phyloP scores from a whole-genome alignment of 1,140 invertebrate species.

The Papilio aristodemus region DNA sequence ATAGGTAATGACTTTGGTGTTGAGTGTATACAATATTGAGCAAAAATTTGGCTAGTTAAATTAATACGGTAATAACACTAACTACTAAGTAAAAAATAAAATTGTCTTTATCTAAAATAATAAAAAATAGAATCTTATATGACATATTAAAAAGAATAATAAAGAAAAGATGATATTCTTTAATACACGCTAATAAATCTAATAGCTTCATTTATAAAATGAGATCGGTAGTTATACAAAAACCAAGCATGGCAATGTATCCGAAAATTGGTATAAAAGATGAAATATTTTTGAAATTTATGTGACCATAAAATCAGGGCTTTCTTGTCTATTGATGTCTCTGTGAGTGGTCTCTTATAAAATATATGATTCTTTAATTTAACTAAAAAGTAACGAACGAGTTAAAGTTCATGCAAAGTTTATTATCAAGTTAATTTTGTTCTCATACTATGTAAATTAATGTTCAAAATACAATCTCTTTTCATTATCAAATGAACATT shows the following conservation, averaged over 20 bases:
- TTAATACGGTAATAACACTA: constrained; percentile 68
- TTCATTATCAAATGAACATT: not conserved
- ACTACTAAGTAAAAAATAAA: constrained; percentile 67
- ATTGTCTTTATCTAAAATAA: constrained; percentile 72
- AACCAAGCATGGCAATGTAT: constrained; percentile 42
- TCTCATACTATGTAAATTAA: not conserved
- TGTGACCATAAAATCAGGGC: not conserved
- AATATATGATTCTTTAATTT: not conserved
- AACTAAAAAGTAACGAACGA: not conserved
- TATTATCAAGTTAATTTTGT: not conserved
- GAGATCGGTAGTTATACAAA: constrained; percentile 66
- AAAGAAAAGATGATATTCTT: constrained; percentile 54
- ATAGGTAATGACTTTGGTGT: constrained; percentile 77
- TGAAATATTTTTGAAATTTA: not conserved
- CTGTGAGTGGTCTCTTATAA: too few relatives aligned
- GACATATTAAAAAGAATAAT: constrained; percentile 53
- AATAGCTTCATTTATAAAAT: constrained; percentile 77
- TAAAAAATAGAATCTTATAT: constrained; percentile 51
- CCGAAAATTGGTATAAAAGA: constrained; percentile 2
- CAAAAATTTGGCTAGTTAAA: constrained; percentile 78
- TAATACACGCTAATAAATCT: constrained; percentile 61
- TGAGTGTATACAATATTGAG: constrained; percentile 77
- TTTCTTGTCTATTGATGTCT: too few relatives aligned
- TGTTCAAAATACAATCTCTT: not conserved
- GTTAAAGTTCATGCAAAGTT: not conserved